Evolutionary conservation across 2,113 vertebrate species (phyloP), one percentile per base, ranked within the genome.

Genomic region (Cebidichthys violaceus): DNA sequence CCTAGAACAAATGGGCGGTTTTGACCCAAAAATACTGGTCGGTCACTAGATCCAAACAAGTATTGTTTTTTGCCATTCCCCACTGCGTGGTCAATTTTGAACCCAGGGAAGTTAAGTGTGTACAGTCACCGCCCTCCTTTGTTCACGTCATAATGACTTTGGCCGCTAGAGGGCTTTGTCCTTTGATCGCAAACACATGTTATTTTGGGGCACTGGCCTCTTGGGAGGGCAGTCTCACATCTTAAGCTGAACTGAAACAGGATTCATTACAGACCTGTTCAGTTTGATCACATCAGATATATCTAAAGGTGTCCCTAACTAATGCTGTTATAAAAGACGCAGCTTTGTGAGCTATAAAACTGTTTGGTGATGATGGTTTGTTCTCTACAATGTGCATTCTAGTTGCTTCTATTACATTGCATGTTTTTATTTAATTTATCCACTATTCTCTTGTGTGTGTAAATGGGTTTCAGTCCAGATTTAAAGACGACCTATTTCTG

Each of bases 381-480:
- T 80, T 50, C 45, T 65, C 37, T 50, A 66, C 77, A 79, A 18
- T 50, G 70, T 57, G 35, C 61, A 39, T 68, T 70, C 4, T 60
- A 18, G 13, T 64, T 64, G 11, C 14, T 66, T 41, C 13, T 79
- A 54, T 52, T 82, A 41, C 64, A 67, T 43, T 29, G 27, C 43
- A 37, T 65, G 20, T 67, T 50, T 70, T 57, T 64, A 17, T 73
- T 62, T 70, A 24, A 33, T 83, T 69, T 52, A 14, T 67, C 20
- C 60, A 41, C 33, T 75, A 29, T 71, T 37, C 41, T 67, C 64
- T 66, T 70, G 37, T 71, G 75, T 77, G 71, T 57, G 59, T 33
- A 14, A 33, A 6, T 79, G 33, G 81, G 35, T 66, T 54, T 76
- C 60, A 31, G 67, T 81, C 54, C 54, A 61, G 60, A 75, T 82